A percentile compares a stretch with the other conserved stretches of the same genome.
Conservation (phyloP, 2,113 vertebrate species). For the Perca fluviatilis region DNA sequence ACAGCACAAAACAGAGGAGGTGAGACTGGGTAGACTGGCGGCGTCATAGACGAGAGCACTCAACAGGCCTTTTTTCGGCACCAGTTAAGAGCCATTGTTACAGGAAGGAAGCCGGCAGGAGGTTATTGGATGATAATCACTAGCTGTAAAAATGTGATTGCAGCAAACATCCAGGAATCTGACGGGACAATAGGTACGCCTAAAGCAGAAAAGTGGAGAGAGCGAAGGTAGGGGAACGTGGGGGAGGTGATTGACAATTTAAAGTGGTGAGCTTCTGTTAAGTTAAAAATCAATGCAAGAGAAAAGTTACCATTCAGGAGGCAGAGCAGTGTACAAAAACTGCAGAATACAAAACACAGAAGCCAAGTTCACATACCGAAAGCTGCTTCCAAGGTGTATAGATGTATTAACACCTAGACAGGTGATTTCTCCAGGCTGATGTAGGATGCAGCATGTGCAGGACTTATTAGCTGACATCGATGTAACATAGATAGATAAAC, state of each 20-base stretch:
- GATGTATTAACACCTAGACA: constrained; percentile 16
- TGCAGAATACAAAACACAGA: constrained; percentile 40
- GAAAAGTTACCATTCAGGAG: constrained; percentile 37
- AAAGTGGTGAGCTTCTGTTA: constrained; percentile 34
- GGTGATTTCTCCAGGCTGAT: constrained; percentile 8
- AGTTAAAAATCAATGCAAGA: constrained; percentile 36
- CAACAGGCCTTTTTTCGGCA: constrained; percentile 3
- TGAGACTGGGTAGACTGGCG: neutral
- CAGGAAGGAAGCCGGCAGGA: constrained; percentile 6
- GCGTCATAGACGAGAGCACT: neutral
- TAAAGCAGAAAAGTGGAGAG: constrained; percentile 21
- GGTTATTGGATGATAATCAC: constrained; percentile 43
- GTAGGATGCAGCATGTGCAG: neutral
- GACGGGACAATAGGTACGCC: constrained; percentile 30
- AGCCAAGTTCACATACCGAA: constrained; percentile 23
- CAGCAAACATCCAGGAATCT: constrained; percentile 22
- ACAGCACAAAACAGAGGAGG: constrained; percentile 4
- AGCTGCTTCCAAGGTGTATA: constrained; percentile 9
- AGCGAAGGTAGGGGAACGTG: neutral
- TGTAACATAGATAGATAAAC: constrained; percentile 31
- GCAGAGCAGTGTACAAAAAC: constrained; percentile 31
- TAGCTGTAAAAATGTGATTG: constrained; percentile 39
- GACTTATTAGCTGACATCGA: neutral
- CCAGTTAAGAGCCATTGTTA: constrained; percentile 39
- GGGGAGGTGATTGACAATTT: constrained; percentile 44